phyloP scores from a whole-genome alignment of 1,140 invertebrate species.

The Heliconius eleuchia region DNA sequence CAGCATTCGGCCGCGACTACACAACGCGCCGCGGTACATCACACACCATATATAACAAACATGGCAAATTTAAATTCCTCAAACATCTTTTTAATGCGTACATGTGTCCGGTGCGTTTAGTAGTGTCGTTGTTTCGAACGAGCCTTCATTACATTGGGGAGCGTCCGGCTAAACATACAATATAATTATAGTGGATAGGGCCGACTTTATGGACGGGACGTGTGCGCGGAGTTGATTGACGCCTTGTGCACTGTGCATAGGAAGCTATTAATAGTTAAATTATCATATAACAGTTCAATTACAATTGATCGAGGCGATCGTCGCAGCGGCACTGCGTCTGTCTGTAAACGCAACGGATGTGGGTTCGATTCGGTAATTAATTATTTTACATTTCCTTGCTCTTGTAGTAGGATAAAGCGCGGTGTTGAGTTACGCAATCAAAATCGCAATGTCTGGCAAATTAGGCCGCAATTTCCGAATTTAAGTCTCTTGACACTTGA shows the following conservation, averaged over 20 bases:
- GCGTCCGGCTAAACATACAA: conserved; percentile 42
- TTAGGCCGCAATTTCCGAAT: no score
- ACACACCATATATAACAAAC: conserved; percentile 60
- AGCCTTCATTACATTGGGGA: conserved; percentile 43
- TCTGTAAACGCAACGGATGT: no score
- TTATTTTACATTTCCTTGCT: no score
- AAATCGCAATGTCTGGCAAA: no score
- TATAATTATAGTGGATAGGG: conserved; percentile 38
- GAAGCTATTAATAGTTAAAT: conserved; percentile 19
- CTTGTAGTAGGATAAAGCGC: no score
- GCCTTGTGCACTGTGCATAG: conserved; percentile 30
- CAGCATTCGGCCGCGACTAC: conserved; percentile 55
- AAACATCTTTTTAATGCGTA: conserved; percentile 56
- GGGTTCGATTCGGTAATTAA: no score
- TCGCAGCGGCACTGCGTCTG: no score
- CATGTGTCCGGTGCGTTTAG: conserved; percentile 65
- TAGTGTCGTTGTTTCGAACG: conserved; percentile 61
- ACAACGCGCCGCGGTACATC: conserved; percentile 60
- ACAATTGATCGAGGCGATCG: not conserved
- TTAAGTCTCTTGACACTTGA: no score
- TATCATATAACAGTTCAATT: not conserved
- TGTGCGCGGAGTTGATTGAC: conserved; percentile 23
- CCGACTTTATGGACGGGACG: conserved; percentile 34
- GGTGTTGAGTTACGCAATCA: no score
- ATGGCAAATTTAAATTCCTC: conserved; percentile 70